phyloP scores from a whole-genome alignment of 2,888 invertebrate species.

The Microctonus brassicae region DNA sequence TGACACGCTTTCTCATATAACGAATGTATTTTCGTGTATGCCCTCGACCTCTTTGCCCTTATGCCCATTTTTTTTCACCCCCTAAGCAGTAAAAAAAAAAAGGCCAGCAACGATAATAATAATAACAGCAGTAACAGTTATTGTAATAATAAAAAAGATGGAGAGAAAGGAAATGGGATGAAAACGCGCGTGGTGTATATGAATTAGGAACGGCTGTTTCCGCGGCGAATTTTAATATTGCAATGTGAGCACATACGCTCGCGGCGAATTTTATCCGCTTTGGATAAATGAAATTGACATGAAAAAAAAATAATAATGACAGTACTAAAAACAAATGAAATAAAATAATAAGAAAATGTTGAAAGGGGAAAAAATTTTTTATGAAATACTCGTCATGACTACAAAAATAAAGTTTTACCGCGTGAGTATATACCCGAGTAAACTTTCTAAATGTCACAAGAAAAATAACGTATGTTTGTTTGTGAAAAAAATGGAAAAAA shows the following conservation, averaged over 20 bases:
- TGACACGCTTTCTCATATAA: background rate
- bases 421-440: background rate
- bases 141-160: background rate
- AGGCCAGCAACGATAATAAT: background rate
- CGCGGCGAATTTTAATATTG: slow-evolving; percentile 1
- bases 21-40: background rate
- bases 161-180: background rate
- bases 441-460: slow-evolving; percentile 28
- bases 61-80: too few species aligned
- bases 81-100: background rate
- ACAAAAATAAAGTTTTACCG: slow-evolving; percentile 13
- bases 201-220: slow-evolving; percentile 1
- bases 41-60: background rate
- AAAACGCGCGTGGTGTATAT: background rate
- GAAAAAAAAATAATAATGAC: background rate
- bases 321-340: background rate
- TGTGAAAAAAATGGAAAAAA: background rate
- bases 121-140: background rate
- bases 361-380: too few species aligned
- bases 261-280: background rate
- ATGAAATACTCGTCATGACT: slow-evolving; percentile 8
- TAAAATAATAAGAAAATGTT: too few species aligned
- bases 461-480: slow-evolving; percentile 6
- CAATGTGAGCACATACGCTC: background rate
- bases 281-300: background rate